Evolutionary conservation across 2,113 vertebrate species (phyloP).

Genomic region (Parus major): DNA sequence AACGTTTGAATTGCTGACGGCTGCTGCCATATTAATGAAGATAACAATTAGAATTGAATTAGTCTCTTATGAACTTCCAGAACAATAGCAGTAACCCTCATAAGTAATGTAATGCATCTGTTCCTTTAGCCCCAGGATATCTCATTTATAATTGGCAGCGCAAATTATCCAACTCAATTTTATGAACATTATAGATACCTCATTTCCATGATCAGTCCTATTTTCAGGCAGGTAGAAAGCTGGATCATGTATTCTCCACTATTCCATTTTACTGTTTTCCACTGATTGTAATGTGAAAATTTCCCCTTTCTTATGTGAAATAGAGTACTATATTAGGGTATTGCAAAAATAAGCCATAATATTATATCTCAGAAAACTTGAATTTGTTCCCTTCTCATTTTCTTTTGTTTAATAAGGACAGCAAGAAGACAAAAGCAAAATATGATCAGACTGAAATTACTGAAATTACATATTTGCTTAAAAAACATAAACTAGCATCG

Average conservation of each 20-base stretch:
- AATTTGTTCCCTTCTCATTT: background rate
- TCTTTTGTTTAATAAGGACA: background rate
- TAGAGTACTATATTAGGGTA: background rate
- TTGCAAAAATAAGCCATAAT: slow-evolving; percentile 4
- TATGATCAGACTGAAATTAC: background rate
- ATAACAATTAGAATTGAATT: slow-evolving; percentile 43
- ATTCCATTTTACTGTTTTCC: background rate
- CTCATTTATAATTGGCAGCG: slow-evolving; percentile 3
- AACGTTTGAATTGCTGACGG: background rate
- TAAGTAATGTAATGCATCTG: background rate
- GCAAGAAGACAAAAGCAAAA: background rate
- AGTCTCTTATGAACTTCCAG: slow-evolving; percentile 36
- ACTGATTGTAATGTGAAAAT: background rate
- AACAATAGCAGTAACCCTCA: slow-evolving; percentile 29
- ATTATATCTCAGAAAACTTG: background rate
- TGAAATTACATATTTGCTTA: background rate
- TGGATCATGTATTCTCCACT: background rate
- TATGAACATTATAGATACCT: background rate
- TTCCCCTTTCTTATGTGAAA: background rate
- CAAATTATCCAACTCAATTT: slow-evolving; percentile 23
- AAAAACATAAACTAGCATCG: background rate
- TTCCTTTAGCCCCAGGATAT: slow-evolving; percentile 31
- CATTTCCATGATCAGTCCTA: background rate
- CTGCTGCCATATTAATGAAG: slow-evolving; percentile 49
- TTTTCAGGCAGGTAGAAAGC: background rate